These are phyloP conservation scores for Epinephelus malabaricus DNA, from an alignment of 2,797 vertebrate species.

Conservation along the genomic window DNA sequence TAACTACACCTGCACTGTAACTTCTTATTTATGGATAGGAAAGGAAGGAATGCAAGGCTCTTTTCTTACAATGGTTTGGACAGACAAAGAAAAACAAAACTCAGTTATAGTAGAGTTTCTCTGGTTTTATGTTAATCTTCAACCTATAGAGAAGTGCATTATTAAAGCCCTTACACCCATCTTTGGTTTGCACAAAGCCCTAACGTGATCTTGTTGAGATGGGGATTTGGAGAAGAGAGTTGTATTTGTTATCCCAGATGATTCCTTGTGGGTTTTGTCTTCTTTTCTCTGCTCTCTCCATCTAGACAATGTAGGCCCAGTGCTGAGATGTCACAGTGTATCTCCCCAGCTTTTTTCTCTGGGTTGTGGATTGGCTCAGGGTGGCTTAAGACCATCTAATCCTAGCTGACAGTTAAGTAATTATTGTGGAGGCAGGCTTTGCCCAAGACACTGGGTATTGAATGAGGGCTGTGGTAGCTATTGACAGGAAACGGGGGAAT, in stretches of 20 bases:
- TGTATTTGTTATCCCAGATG: constrained; percentile 73
- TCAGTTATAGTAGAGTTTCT: not conserved
- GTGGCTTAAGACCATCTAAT: constrained; percentile 79
- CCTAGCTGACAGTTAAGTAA: constrained; percentile 84
- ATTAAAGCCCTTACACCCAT: constrained; percentile 68
- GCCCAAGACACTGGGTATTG: constrained; percentile 74
- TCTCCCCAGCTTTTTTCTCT: constrained; percentile 53
- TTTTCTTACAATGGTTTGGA: constrained; percentile 1
- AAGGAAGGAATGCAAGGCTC: not conserved
- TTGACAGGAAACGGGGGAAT: constrained; percentile 63
- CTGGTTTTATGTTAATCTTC: constrained; percentile 33
- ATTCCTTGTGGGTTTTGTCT: constrained; percentile 61
- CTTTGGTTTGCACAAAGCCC: constrained; percentile 67
- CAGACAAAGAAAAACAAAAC: not conserved
- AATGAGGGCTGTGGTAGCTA: constrained; percentile 67
- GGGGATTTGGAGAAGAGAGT: constrained; percentile 66
- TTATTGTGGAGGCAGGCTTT: constrained; percentile 78
- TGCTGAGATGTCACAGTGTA: constrained; percentile 70
- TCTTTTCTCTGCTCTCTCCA: constrained; percentile 38
- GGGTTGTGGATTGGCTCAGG: constrained; percentile 70
- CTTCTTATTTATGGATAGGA: not conserved
- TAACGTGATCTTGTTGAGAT: constrained; percentile 69
- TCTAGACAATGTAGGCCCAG: constrained; percentile 59
- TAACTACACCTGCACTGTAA: not conserved
- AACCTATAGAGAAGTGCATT: constrained; percentile 48